Base-by-base conservation (phyloP, 2,888 invertebrate species). In the Tigriopus californicus region DNA sequence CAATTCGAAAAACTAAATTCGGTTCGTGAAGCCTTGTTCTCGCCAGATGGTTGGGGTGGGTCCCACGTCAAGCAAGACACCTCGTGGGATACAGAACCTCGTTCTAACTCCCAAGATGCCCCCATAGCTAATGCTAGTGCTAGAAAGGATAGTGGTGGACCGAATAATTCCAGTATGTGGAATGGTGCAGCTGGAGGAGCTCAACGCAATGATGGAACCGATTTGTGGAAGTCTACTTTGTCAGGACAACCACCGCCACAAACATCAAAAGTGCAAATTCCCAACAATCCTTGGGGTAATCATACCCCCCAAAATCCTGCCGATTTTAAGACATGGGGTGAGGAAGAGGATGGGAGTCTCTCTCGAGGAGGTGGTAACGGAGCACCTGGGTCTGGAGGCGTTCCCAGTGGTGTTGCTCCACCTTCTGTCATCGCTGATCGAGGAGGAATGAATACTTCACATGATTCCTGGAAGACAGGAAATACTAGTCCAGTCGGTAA, bases 1-100 rank as follows among this genome's bases (percentile, higher is more conserved):
- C 82, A 83, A 70, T 79, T 89, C 65, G 88, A 89, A 74, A 87
- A 88, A 73, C 77, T 89, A 64, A 88, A 84, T 72, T 85, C 82
- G 62, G 88, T 90, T 86, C 79, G 89, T 63, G 89, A 90, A 72
- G 86, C 88, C 57, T 78, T 90, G 61, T 89, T 85, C 70, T 85
- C 87, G 71, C 85, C 85, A 69, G 90, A 91, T 70, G 90, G 90
- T 65, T 90, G 90, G 91, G 89, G 90, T 63, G 87, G 88, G 66
- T 85, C 88, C 79, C 85, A 89, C 68, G 89, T 91, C 25, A 91
- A 91, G 71, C 91, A 91, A 76, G 91, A 91, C 67, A 85, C 87
- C 44, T 83, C 83, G 67, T 91, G 91, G 91, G 90, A 91, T 69
- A 84, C 90, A 53, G 89, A 90, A 58, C n/a, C n/a, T n/a, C n/a